Conservation (phyloP, 2,797 vertebrate species). For the Acipenser oxyrinchus region DNA sequence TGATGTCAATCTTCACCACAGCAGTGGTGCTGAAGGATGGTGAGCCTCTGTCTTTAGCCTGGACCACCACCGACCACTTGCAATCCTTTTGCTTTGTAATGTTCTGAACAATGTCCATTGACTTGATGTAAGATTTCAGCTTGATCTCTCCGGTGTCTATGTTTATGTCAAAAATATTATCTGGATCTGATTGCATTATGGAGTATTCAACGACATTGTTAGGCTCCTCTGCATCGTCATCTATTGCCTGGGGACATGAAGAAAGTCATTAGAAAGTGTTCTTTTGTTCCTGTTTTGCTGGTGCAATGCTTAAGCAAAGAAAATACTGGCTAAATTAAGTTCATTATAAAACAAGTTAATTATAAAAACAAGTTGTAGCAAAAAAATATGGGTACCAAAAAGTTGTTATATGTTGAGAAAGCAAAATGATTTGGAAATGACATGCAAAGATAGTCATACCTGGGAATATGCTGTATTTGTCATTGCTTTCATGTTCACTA, state of each 20-base stretch:
- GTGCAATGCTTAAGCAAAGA: too few relatives aligned
- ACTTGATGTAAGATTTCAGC: conserved; percentile 83
- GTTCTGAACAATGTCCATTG: conserved; percentile 86
- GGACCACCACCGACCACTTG: conserved; percentile 87
- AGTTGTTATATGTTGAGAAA: too few relatives aligned
- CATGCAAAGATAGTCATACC: too few relatives aligned
- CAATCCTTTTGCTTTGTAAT: conserved; percentile 77
- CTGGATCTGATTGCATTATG: conserved; percentile 85
- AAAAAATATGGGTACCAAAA: too few relatives aligned
- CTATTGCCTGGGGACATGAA: conserved; percentile 65
- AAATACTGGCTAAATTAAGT: too few relatives aligned
- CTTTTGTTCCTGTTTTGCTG: not conserved
- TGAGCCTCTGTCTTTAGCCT: conserved; percentile 84
- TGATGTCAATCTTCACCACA: conserved; percentile 87
- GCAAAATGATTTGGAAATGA: too few relatives aligned
- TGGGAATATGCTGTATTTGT: too few relatives aligned
- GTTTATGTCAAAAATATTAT: conserved; percentile 88
- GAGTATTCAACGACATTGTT: conserved; percentile 94
- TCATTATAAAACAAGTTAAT: too few relatives aligned
- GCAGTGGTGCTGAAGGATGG: conserved; percentile 91
- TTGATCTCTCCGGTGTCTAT: conserved; percentile 82
- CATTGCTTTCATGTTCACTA: too few relatives aligned
- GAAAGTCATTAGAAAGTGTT: not conserved
- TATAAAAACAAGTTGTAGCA: too few relatives aligned
- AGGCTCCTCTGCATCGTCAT: conserved; percentile 90